Base-by-base conservation (phyloP, 2,113 vertebrate species). In the Hyaena hyaena region DNA sequence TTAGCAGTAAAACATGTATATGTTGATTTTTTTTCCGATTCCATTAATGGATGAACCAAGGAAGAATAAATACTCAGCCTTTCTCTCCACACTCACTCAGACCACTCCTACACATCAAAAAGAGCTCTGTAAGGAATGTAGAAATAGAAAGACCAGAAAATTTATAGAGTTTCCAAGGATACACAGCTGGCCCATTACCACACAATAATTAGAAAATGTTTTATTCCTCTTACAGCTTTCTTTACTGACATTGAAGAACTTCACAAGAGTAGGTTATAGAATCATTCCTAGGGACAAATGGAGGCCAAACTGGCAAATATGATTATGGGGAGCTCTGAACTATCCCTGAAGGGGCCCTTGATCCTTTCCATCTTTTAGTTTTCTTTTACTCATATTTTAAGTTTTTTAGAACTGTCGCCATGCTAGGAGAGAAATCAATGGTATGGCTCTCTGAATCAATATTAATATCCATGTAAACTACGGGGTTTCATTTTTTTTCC, bases 81-180 rank as follows among this genome's bases (percentile, higher is more conserved):
- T 81, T 81, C 55, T 85, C 33, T 84, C 74, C 33, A 15, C 26
- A 26, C 16, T 82, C 33, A 24, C 39, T 85, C 12, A 79, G 43
- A 74, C 10, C 53, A 17, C 10, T 79, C 17, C 28, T 19, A 31
- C 61, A 66, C 8, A 35, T 73, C 63, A 90, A 39, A 90, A 87
- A 69, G 33, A 71, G 35, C 10, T 69, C 45, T 82, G 0, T 50
- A n/a, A 69, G 43, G 28, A 86, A 65, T 14, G 7, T 16, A 71
- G 23, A 69, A 93, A 74, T 55, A 94, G 48, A 39, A 61, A 90
- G 35, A 84, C 11, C 45, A 88, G 24, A 87, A 79, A 96, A 69
- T 74, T 92, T 55, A 69, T 68, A 48, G 74, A 26, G 3, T 88
- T 88, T 79, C 21, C 43, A 88, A 79, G 19, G 28, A 17, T 55